Evolutionary conservation across 2,888 invertebrate species (phyloP), one percentile per base, ranked within the genome.

Genomic region (Steromphala cineraria): DNA sequence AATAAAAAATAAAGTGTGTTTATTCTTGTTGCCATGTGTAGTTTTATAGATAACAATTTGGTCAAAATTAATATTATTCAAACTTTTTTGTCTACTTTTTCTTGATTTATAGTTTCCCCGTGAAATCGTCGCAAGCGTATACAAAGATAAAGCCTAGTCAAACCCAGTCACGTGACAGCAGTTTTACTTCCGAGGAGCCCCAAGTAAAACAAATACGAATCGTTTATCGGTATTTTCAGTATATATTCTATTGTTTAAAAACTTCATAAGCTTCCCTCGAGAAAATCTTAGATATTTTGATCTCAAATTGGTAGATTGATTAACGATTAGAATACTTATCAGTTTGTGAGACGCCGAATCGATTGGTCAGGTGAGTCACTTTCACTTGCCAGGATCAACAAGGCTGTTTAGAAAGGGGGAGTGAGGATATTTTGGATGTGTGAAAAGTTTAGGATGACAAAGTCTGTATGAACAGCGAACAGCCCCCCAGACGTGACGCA

Each of bases 401-500:
- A 28, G 28, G 62, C 28, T 24, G 62, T 62, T 62, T 24, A 62
- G 28, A 62, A 62, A 62, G 24, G 28, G 4, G 28, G 4, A 10
- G 28, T 24, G 62, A 21, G 62, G 13, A 24, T 8, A 28, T 62
- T 28, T 62, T 28, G 62, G 17, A 62, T 28, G 13, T 13, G 24
- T 62, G 62, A 15, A 15, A 17, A 28, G 46, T 46, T 28, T 62
- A 62, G 28, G 21, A 52, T 52, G 52, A 75, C 40, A 24, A 10
- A 52, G 19, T 52, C 75, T 75, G 52, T 75, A 75, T 75, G 75
- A 75, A 53, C 75, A 52, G 21, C 17, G 21, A 21, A 74, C 17
- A 31, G n/a, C 15, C 19, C 17, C 79, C 81, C 40, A n/a, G 13
- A 0, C 40, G 10, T 31, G 79, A 81, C 40, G 84, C 81, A 56